Percentiles rank a stretch among this genome's conserved stretches.
Conservation (phyloP, 1,140 invertebrate genomes). For the Drosophila azteca region DNA sequence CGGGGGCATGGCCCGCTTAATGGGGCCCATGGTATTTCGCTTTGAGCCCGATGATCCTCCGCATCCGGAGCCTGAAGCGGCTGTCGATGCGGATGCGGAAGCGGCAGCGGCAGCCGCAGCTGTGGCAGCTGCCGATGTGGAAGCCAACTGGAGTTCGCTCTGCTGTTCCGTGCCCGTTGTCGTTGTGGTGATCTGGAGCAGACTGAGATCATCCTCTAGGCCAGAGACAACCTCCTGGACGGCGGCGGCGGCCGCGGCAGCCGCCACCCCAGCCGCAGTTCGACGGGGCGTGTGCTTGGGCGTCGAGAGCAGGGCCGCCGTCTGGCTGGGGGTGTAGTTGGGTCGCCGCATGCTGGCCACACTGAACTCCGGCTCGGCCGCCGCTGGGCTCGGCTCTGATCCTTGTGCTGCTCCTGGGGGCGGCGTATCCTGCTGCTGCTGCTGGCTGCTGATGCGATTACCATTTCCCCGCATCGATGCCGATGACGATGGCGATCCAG, state of each 20-base stretch:
- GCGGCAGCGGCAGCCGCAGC: background rate
- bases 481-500: no score
- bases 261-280: background rate
- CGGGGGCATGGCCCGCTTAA: constrained; percentile 94
- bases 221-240: constrained; percentile 21
- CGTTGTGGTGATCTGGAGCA: constrained; percentile 75
- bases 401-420: constrained; percentile 51
- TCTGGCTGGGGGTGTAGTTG: constrained; percentile 75
- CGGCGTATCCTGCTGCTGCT: constrained; percentile 55
- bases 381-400: constrained; percentile 18
- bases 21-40: constrained; percentile 65
- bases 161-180: constrained; percentile 58
- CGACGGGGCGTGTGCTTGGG: constrained; percentile 76
- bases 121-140: constrained; percentile 29
- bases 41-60: constrained; percentile 8
- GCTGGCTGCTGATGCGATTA: constrained; percentile 85
- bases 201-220: constrained; percentile 69
- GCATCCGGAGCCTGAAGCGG: background rate
- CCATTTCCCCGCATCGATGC: constrained; percentile 83
- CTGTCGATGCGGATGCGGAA: background rate
- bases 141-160: constrained; percentile 67
- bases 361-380: constrained; percentile 58
- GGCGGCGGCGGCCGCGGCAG: background rate
- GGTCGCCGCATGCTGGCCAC: constrained; percentile 63
- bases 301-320: constrained; percentile 72